A percentile compares a stretch with the other conserved stretches of the same genome.
phyloP scores from a whole-genome alignment of 2,113 vertebrate species.

The Cervus canadensis region DNA sequence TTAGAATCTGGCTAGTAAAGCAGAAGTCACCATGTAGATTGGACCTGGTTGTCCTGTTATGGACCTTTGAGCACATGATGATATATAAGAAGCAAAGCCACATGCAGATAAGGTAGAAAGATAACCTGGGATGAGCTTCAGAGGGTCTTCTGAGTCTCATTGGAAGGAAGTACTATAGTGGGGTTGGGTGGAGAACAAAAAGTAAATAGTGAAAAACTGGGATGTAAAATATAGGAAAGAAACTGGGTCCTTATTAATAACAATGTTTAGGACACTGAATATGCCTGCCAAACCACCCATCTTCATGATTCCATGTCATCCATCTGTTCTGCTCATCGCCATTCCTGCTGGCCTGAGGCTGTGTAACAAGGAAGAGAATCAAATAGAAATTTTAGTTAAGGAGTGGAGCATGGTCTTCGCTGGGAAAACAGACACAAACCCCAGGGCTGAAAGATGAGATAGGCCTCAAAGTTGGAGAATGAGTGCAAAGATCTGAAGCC shows the following conservation, averaged over 20 bases:
- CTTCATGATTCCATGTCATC: not conserved
- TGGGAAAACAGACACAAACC: not conserved
- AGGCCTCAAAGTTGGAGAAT: not conserved
- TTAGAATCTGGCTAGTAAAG: not conserved
- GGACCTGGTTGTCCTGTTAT: not conserved
- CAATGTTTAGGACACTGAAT: not conserved
- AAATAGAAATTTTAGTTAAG: not conserved
- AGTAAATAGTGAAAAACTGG: not conserved
- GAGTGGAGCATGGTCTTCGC: not conserved
- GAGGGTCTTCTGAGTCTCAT: too few species aligned
- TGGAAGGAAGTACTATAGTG: not conserved
- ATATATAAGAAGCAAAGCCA: not conserved
- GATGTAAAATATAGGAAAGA: not conserved
- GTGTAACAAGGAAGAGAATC: not conserved
- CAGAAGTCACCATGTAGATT: not conserved
- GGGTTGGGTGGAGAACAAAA: not conserved
- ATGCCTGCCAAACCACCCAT: not conserved
- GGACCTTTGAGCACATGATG: not conserved
- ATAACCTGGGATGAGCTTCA: not conserved
- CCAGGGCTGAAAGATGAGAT: not conserved
- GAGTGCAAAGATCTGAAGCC: not conserved
- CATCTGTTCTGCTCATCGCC: not conserved
- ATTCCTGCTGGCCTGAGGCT: not conserved
- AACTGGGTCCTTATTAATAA: not conserved
- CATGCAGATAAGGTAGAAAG: not conserved